Percentiles rank a stretch among this genome's conserved stretches.
These are phyloP conservation scores for Rhinichthys osculus DNA, from an alignment of 2,797 vertebrate species.

Conservation along the genomic window DNA sequence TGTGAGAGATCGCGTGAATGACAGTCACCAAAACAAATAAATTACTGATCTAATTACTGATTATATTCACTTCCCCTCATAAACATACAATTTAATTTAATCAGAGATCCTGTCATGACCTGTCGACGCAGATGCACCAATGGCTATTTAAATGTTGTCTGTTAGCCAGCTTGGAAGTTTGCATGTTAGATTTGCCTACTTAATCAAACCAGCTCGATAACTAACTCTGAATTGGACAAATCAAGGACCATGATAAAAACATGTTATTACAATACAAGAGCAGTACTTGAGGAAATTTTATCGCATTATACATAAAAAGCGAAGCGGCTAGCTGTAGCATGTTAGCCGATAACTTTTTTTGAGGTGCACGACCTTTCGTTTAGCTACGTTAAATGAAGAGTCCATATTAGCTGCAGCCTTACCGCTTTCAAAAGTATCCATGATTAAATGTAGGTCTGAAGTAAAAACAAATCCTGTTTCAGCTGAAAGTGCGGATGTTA, in stretches of 20 bases:
- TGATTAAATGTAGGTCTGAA: constrained; percentile 55
- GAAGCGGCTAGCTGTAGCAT: constrained; percentile 18
- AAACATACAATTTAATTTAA: neutral
- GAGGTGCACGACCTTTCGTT: neutral
- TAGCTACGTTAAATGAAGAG: neutral
- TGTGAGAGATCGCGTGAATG: constrained; percentile 5
- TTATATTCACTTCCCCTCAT: neutral
- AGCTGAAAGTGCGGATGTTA: constrained; percentile 15
- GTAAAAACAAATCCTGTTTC: neutral
- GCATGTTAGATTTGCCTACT: neutral
- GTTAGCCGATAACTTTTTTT: constrained; percentile 46
- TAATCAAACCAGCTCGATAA: neutral
- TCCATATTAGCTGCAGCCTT: constrained; percentile 61
- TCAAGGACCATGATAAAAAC: neutral
- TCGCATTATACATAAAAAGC: too few species aligned
- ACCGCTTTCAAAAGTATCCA: constrained; percentile 81
- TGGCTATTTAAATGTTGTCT: neutral
- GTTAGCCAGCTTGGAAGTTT: neutral
- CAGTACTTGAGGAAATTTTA: neutral
- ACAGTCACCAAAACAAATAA: constrained; percentile 13
- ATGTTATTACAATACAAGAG: neutral
- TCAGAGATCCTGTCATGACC: neutral
- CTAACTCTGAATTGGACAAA: neutral
- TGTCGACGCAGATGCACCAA: neutral
- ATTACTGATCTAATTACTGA: neutral